These are phyloP conservation scores for Antedon mediterranea DNA, from an alignment of 53 echinoderm and acorn worm genomes.

Conservation along the genomic window DNA sequence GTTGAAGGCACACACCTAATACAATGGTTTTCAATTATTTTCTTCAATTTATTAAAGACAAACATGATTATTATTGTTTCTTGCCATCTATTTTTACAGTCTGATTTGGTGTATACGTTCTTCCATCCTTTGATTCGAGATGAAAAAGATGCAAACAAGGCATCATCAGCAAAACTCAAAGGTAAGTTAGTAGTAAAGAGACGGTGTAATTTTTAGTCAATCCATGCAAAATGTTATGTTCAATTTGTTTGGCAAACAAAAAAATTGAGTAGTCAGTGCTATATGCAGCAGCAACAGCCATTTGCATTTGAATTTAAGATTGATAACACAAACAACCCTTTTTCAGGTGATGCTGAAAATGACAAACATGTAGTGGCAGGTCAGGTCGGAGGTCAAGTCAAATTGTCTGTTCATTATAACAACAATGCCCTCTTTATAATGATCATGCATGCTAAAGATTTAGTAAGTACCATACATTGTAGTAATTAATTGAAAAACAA, in stretches of 20 bases:
- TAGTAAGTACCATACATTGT: constrained; percentile 28
- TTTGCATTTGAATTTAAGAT: too few species aligned
- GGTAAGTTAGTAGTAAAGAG: constrained; percentile 36
- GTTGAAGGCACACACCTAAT: too few species aligned
- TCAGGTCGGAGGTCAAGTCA: constrained; percentile 74
- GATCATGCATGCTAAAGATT: constrained; percentile 75
- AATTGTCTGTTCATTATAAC: constrained; percentile 78
- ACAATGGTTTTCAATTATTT: too few species aligned
- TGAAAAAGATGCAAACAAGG: constrained; percentile 76
- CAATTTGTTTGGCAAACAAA: too few species aligned
- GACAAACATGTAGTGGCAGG: constrained; percentile 16
- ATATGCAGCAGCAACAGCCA: too few species aligned
- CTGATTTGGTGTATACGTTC: constrained; percentile 96
- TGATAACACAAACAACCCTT: too few species aligned
- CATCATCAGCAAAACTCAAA: constrained; percentile 54
- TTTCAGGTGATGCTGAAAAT: constrained; percentile 28
- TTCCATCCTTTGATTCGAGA: constrained; percentile 88
- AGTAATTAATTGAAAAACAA: too few species aligned
- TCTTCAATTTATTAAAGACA: too few species aligned
- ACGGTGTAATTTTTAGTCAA: too few species aligned
- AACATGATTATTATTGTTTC: too few species aligned
- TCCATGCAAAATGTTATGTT: too few species aligned
- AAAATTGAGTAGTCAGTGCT: too few species aligned
- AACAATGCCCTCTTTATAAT: constrained; percentile 72
- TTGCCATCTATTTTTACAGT: constrained; percentile 37